A percentile compares a stretch with the other conserved stretches of the same genome.
Evolutionary conservation across 1,140 invertebrate species (phyloP).

Genomic region (Lamellibrachia luymesi): DNA sequence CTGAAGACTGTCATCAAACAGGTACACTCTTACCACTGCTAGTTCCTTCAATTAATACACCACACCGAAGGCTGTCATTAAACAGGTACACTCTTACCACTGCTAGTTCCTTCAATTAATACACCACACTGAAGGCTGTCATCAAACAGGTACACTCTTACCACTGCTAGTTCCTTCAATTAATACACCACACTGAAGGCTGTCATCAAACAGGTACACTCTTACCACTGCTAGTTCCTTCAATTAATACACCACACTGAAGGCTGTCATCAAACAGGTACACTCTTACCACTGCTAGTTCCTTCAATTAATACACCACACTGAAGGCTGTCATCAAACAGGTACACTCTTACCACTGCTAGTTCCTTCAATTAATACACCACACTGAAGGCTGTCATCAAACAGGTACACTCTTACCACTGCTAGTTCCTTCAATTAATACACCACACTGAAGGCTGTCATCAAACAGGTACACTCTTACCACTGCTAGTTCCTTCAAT

Average conservation of each 20-base stretch:
- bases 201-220: conserved; percentile 76
- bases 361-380: too few species aligned
- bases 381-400: conserved; percentile 82
- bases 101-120: conserved; percentile 36
- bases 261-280: conserved; percentile 83
- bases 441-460: conserved; percentile 73
- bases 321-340: conserved; percentile 87
- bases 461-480: conserved; percentile 72
- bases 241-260: conserved; percentile 65
- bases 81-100: conserved; percentile 65
- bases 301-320: conserved; percentile 58
- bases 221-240: background rate
- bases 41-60: conserved; percentile 61
- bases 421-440: too few species aligned
- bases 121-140: conserved; percentile 81
- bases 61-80: conserved; percentile 82
- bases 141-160: conserved; percentile 72
- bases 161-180: background rate
- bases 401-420: conserved; percentile 75
- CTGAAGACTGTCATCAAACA: conserved; percentile 87
- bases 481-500: background rate
- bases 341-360: too few species aligned
- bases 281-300: too few species aligned
- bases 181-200: conserved; percentile 70
- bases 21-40: conserved; percentile 46